phyloP scores from a whole-genome alignment of 1,140 invertebrate species.

The Frieseomelitta varia region DNA sequence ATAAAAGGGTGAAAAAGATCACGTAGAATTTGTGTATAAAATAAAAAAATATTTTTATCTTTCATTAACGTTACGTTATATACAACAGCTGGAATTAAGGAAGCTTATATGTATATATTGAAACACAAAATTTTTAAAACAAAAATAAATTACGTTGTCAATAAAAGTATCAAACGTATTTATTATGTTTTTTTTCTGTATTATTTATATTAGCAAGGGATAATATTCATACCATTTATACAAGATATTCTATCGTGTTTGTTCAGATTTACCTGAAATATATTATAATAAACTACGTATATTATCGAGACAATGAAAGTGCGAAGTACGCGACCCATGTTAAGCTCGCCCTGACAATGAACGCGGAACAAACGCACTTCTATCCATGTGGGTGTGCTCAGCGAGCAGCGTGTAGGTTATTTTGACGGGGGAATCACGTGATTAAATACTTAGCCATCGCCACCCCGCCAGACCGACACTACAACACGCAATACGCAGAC shows the following conservation, averaged over 20 bases:
- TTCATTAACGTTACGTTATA: too few species aligned
- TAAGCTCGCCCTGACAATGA: conserved; percentile 30
- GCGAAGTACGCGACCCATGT: background rate
- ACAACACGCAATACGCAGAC: conserved; percentile 30
- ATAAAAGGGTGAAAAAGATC: conserved; percentile 32
- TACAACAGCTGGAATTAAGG: too few species aligned
- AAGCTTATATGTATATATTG: too few species aligned
- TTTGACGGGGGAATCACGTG: conserved; percentile 89
- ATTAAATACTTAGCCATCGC: conserved; percentile 77
- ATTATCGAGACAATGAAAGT: background rate
- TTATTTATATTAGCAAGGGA: background rate
- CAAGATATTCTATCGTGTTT: background rate
- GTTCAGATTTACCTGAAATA: background rate
- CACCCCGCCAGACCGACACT: conserved; percentile 39
- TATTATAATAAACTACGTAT: background rate
- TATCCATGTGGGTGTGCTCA: background rate
- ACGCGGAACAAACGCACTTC: background rate
- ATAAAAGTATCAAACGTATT: too few species aligned
- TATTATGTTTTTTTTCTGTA: too few species aligned
- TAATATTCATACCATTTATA: background rate
- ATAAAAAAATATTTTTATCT: background rate
- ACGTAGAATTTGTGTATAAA: background rate
- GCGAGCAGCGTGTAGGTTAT: conserved; percentile 84
- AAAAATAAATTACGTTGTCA: too few species aligned
- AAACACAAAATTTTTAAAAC: too few species aligned